These are phyloP conservation scores for Enteromius mattozi DNA, from an alignment of 2,797 vertebrate species.

Conservation along the genomic window DNA sequence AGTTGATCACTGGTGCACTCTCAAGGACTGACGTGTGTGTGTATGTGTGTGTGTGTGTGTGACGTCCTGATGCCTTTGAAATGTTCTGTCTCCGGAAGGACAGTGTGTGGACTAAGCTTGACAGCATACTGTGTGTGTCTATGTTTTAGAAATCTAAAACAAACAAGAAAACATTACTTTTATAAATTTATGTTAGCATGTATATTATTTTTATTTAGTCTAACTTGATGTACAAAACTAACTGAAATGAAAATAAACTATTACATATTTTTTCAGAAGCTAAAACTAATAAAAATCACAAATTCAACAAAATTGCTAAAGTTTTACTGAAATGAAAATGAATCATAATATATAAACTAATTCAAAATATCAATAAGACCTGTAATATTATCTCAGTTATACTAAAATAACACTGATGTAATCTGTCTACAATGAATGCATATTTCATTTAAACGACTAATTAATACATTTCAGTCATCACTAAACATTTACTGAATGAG, in stretches of 20 bases:
- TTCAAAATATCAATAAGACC: not conserved
- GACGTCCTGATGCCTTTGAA: conserved; percentile 17
- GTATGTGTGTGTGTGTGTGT: conserved; percentile 55
- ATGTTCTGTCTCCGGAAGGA: conserved; percentile 2
- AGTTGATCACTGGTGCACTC: not conserved
- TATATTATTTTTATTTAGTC: not conserved
- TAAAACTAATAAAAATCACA: not conserved
- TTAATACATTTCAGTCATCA: not conserved
- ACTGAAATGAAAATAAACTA: not conserved
- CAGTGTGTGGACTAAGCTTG: not conserved
- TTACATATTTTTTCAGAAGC: not conserved
- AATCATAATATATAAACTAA: not conserved
- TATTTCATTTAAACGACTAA: no score
- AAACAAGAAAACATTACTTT: not conserved
- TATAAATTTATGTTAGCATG: not conserved
- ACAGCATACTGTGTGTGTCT: not conserved
- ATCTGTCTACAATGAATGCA: no score
- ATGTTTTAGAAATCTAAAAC: not conserved
- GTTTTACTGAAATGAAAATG: not conserved
- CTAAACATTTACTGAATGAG: not conserved
- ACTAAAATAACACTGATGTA: no score
- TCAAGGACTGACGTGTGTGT: not conserved
- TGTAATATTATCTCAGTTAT: not conserved
- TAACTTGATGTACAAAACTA: not conserved
- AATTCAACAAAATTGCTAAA: not conserved